phyloP scores from a whole-genome alignment of 2,888 invertebrate species.

The Chaitophorus viminalis region DNA sequence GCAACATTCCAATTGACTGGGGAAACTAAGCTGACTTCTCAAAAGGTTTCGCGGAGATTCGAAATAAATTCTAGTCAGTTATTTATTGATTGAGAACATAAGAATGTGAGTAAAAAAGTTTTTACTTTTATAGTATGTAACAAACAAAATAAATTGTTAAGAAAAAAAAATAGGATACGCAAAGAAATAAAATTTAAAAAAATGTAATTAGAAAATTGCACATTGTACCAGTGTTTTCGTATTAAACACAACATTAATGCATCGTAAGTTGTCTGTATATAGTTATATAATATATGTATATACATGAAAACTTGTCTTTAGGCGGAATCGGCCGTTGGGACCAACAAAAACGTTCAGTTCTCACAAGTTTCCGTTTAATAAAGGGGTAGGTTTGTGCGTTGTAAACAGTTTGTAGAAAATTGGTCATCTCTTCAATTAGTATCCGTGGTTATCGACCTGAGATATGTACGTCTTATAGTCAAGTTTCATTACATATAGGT shows the following conservation, averaged over 20 bases:
- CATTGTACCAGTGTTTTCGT: not conserved
- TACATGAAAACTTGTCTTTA: not conserved
- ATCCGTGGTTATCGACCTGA: too few species aligned
- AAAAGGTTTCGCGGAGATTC: conserved; percentile 31
- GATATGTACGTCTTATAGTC: too few species aligned
- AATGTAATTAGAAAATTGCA: not conserved
- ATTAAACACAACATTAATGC: not conserved
- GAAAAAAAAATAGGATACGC: not conserved
- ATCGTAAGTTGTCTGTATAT: not conserved
- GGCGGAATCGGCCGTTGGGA: not conserved
- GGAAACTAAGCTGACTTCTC: conserved; percentile 20
- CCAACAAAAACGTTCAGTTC: not conserved
- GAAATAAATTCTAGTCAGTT: conserved; percentile 37
- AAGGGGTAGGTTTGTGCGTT: not conserved
- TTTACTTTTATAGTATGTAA: not conserved
- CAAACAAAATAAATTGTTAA: not conserved
- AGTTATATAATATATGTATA: not conserved
- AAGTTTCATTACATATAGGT: too few species aligned
- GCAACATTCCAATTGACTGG: conserved; percentile 38
- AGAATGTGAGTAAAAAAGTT: not conserved
- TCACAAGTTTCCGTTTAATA: not conserved
- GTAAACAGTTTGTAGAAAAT: too few species aligned
- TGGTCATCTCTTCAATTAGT: too few species aligned
- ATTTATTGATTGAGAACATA: not conserved
- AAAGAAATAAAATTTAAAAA: not conserved